These are phyloP conservation scores for Hydrotaea cyrtoneurina DNA, from an alignment of 2,888 invertebrate genomes.

Conservation along the genomic window DNA sequence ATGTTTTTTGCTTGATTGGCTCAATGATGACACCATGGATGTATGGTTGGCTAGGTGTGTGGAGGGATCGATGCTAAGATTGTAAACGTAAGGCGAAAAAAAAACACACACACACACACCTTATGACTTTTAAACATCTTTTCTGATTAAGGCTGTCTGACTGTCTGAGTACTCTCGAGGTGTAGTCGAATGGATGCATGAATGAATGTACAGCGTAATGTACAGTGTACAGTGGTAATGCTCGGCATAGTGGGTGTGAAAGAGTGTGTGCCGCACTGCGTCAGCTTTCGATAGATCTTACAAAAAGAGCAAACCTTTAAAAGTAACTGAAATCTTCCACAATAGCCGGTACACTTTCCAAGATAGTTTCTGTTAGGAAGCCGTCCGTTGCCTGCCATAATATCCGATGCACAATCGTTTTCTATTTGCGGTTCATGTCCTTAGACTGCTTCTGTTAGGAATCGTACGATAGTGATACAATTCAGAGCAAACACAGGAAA, in stretches of 20 bases:
- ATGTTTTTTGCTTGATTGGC: slow-evolving; percentile 15
- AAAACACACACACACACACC: slow-evolving; percentile 54
- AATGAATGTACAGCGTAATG: too few relatives aligned
- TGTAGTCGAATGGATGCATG: neutral
- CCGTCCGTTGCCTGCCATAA: too few relatives aligned
- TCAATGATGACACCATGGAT: slow-evolving; percentile 9
- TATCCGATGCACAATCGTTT: too few relatives aligned
- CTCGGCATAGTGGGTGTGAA: slow-evolving; percentile 6
- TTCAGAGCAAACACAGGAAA: too few relatives aligned
- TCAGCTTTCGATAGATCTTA: too few relatives aligned
- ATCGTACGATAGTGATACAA: too few relatives aligned
- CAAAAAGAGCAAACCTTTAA: neutral
- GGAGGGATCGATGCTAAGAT: neutral
- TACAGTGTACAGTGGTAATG: neutral
- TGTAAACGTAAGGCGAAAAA: slow-evolving; percentile 31
- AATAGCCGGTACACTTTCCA: too few relatives aligned
- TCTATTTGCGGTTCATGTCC: too few relatives aligned
- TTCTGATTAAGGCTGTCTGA: neutral
- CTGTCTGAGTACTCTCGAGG: neutral
- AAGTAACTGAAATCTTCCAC: neutral
- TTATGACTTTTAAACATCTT: slow-evolving; percentile 40
- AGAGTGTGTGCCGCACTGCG: neutral
- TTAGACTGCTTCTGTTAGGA: too few relatives aligned
- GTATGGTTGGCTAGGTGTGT: slow-evolving; percentile 24
- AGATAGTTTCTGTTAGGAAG: too few relatives aligned